Evolutionary conservation across 2,113 vertebrate species (phyloP).

Genomic region (Nannospalax galili): DNA sequence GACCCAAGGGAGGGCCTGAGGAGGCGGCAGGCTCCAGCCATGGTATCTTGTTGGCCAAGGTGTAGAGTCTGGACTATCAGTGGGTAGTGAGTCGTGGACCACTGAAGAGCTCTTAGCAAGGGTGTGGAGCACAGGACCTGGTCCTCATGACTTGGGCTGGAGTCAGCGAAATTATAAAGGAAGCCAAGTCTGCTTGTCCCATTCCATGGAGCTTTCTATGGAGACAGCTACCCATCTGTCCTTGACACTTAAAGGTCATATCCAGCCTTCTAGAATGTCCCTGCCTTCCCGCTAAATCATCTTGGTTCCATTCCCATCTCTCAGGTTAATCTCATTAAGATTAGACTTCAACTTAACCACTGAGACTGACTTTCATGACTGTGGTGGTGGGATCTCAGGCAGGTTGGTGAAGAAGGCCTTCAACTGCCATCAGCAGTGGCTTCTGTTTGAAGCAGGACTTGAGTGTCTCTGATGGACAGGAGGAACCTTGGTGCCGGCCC

Average conservation of each 20-base stretch:
- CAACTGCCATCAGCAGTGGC: neutral
- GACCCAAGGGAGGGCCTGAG: neutral
- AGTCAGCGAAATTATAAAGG: neutral
- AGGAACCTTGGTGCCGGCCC: neutral
- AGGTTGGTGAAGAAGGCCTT: neutral
- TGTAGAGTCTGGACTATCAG: neutral
- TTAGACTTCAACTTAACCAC: no score
- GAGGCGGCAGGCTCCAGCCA: neutral
- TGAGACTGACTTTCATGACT: neutral
- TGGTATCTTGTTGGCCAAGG: neutral
- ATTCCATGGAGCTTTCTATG: neutral
- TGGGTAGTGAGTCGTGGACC: neutral
- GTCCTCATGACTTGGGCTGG: neutral
- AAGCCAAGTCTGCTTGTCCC: neutral
- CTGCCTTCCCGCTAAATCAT: neutral
- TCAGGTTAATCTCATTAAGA: neutral
- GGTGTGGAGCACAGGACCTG: rapidly evolving
- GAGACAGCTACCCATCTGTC: neutral
- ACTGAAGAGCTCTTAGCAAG: neutral
- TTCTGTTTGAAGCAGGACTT: neutral
- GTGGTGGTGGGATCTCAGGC: neutral
- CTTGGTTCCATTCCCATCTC: neutral
- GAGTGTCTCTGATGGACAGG: neutral
- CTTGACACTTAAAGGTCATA: neutral
- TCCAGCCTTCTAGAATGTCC: neutral